Evolutionary conservation across 2,797 vertebrate species (phyloP), one percentile per base, ranked within the genome.

Genomic region (Acrocephalus scirpaceus): DNA sequence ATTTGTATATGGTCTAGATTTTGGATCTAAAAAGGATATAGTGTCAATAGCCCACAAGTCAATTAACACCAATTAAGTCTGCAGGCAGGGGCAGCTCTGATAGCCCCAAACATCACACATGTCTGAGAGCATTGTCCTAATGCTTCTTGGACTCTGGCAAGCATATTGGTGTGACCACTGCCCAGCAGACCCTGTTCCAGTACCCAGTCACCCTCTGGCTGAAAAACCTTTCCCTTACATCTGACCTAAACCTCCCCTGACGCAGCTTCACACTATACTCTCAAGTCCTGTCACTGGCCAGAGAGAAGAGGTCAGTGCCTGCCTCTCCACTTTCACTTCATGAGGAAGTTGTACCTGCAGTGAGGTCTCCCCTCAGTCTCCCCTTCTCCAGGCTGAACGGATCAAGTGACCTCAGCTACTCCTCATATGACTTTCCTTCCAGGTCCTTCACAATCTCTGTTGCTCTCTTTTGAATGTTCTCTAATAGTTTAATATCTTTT

Each of bases 311-410:
- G n/a, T 25, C n/a, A 51, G 19, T 72, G 23, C 6, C 38, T 66
- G 11, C 6, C 11, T 10, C 20, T 66, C 25, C 11, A 21, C 54
- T 22, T 21, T 40, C 18, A 29, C 10, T 14, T 60, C 26, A 18
- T 0, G 0, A 47, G 14, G 21, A 67, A 61, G 9, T 42, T 30
- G 25, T 14, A 40, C 21, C 20, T 47, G 40, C 4, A 7, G 3
- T 26, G 29, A 38, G 4, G 11, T 60, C 5, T 60, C 16, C 44
- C 32, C 13, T 51, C 51, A 51, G 29, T 21, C 20, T 66, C 23
- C 53, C 13, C 29, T 47, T 11, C 30, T 34, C 20, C 40, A 34
- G 40, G 14, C 21, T 74, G 34, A 60, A 74, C 0, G 0, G 27
- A 10, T 1, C 32, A 56, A 87, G 36, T 8, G 18, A 57, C 12